phyloP scores from a whole-genome alignment of 1,140 invertebrate genomes.

The Papilio xuthus region DNA sequence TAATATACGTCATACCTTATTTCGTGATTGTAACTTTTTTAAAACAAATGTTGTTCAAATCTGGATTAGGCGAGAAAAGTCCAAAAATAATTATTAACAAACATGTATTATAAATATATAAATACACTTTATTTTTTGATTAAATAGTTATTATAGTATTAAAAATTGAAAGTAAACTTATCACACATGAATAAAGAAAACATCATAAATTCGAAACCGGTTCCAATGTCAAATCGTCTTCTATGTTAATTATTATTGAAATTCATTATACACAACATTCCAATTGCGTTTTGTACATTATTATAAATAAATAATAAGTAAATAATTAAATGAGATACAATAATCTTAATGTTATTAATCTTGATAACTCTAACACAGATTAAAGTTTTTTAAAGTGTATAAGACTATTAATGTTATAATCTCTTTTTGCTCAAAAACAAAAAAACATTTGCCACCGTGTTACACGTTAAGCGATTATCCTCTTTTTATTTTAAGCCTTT shows the following conservation, averaged over 20 bases:
- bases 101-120: not conserved
- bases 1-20: not conserved
- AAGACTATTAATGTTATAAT: not conserved
- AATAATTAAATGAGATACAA: not conserved
- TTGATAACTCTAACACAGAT: not conserved
- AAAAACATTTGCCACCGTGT: slow-evolving; percentile 1
- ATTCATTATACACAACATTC: slow-evolving; percentile 14
- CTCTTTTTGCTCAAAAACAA: not conserved
- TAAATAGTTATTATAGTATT: not conserved
- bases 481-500: not conserved
- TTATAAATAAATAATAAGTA: slow-evolving; percentile 21
- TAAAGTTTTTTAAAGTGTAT: not conserved
- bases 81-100: not conserved
- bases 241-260: slow-evolving; percentile 29
- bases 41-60: not conserved
- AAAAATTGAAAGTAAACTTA: slow-evolving; percentile 12
- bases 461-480: not conserved
- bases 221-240: slow-evolving; percentile 21
- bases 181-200: not conserved
- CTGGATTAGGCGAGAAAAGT: not conserved
- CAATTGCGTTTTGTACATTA: slow-evolving; percentile 18
- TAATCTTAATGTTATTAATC: not conserved
- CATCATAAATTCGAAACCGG: not conserved
- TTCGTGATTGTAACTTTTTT: no score
- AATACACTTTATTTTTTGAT: not conserved